Conservation (phyloP, 2,888 invertebrate species). For the Oscheius sp. region DNA sequence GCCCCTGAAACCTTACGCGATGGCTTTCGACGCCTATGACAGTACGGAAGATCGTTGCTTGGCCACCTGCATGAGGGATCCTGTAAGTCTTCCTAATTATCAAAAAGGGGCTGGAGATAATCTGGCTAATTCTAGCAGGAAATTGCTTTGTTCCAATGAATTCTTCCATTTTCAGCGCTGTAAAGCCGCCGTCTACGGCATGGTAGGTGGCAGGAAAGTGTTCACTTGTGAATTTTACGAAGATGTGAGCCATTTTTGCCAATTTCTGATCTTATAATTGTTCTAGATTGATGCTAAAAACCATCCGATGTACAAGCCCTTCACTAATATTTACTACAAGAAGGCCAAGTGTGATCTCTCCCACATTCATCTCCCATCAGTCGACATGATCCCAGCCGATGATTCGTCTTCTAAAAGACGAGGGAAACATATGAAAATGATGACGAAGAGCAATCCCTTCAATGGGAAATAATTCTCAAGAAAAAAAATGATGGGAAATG, state of each 20-base stretch:
- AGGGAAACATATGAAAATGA: constrained; percentile 49
- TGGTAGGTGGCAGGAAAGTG: constrained; percentile 70
- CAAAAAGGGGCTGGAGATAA: not conserved
- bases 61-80: constrained; percentile 66
- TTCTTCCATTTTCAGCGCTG: constrained; percentile 63
- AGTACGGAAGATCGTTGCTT: constrained; percentile 69
- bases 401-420: constrained; percentile 58
- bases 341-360: constrained; percentile 54
- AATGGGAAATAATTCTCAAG: constrained; percentile 42
- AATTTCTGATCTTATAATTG: not conserved
- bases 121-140: not conserved
- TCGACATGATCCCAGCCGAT: constrained; percentile 62
- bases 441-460: constrained; percentile 55
- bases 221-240: constrained; percentile 72
- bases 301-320: constrained; percentile 66
- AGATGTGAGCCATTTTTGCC: constrained; percentile 35
- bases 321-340: constrained; percentile 70
- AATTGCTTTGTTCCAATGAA: not conserved
- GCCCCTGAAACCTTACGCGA: constrained; percentile 64
- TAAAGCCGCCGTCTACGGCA: constrained; percentile 69
- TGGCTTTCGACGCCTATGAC: constrained; percentile 67
- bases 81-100: constrained; percentile 49
- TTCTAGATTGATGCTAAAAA: constrained; percentile 38
- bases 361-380: constrained; percentile 52
- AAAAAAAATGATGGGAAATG: not conserved